Base-by-base conservation (phyloP, 2,888 invertebrate species). In the Rhingia campestris region DNA sequence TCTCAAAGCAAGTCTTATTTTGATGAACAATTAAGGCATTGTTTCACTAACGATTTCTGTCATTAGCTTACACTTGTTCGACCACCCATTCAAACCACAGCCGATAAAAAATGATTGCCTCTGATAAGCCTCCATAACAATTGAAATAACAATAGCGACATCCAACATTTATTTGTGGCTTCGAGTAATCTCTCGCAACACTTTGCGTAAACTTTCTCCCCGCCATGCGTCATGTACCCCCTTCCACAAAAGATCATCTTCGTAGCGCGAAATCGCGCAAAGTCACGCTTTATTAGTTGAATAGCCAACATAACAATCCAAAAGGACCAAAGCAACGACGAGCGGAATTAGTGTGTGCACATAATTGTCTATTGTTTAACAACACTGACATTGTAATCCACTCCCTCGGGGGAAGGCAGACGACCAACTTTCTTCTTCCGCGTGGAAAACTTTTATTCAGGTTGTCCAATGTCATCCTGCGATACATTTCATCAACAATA, bases 301-400 rank as follows among this genome's bases (percentile, higher is more conserved):
- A 84, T 80, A 75, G 84, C 74, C 66, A 61, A 53, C 74, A 70
- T 54, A 80, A 61, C 74, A 75, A 70, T 43, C 43, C 43, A 59
- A 14, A 47, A 22, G 22, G 49, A 51, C n/a, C 10, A 43, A 14
- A 33, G 32, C 54, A 45, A 51, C 37, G 45, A 59, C 54, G 66
- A 70, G n/a, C 63, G 39, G 66, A 84, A 80, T 84, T 80, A 84
- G 79, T 75, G 74, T 74, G 63, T 70, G 64, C 80, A 59, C 61
- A 84, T 84, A 84, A 84, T 84, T 80, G 84, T 84, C 80, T 70
- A 75, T 84, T 84, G 84, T 84, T 79, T 84, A 80, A 66, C 74
- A 80, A 70, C 45, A 47, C 80, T 70, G 84, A 80, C 84, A 84
- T 70, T 80, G 75, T 84, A 84, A 84, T 84, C 82, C 73, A 64